A percentile compares a stretch with the other conserved stretches of the same genome.
These are phyloP conservation scores for Stylophora pistillata DNA, from an alignment of 64 coral and sea anemone genomes.

Conservation along the genomic window DNA sequence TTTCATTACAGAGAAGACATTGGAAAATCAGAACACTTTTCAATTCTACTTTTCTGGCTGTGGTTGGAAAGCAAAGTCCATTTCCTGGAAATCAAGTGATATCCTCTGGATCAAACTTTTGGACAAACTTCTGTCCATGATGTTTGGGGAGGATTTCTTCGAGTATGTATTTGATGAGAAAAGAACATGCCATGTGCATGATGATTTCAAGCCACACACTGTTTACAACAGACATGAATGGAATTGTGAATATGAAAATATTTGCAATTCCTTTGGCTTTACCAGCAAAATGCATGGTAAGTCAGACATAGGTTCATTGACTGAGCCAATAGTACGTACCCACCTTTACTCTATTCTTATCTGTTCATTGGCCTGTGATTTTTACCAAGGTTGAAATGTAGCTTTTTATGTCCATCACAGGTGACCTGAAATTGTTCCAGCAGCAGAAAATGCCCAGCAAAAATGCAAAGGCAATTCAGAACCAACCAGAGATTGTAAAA, in stretches of 20 bases:
- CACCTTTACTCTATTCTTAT: no score
- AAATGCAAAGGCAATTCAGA: no score
- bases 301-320: no score
- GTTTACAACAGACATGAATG: slow-evolving; percentile 44
- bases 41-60: slow-evolving; percentile 47
- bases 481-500: no score
- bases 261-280: not conserved
- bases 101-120: slow-evolving; percentile 50
- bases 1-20: slow-evolving; percentile 8
- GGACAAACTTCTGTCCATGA: slow-evolving; percentile 37
- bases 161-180: slow-evolving; percentile 44
- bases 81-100: slow-evolving; percentile 24
- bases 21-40: slow-evolving; percentile 7
- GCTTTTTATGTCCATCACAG: no score
- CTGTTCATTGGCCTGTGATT: no score
- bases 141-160: slow-evolving; percentile 56
- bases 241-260: slow-evolving; percentile 26
- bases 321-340: no score
- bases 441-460: no score
- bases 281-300: not conserved
- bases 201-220: slow-evolving; percentile 16
- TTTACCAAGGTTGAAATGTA: no score
- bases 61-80: slow-evolving; percentile 45
- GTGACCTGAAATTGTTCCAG: no score
- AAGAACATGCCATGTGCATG: slow-evolving; percentile 18